These are phyloP conservation scores for Lucilia cuprina DNA, from an alignment of 1,140 invertebrate species.

Conservation along the genomic window DNA sequence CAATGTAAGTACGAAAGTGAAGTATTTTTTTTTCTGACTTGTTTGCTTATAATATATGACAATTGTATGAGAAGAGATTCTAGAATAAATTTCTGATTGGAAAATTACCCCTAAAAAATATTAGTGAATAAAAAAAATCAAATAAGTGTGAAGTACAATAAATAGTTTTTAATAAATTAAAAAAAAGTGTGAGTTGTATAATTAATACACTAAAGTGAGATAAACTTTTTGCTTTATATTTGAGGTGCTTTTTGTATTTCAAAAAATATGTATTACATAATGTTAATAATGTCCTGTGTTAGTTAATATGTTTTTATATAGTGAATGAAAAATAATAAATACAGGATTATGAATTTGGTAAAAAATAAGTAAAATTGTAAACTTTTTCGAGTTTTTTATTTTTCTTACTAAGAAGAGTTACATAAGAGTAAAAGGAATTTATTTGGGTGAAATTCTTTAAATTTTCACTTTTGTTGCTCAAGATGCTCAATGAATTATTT, in stretches of 20 bases:
- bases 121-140: background rate
- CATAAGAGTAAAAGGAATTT: background rate
- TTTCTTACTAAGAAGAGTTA: background rate
- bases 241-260: background rate
- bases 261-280: background rate
- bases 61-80: background rate
- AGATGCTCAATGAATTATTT: background rate
- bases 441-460: background rate
- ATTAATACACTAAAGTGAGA: background rate
- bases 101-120: conserved; percentile 18
- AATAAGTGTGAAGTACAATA: background rate
- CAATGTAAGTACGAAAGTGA: conserved; percentile 30
- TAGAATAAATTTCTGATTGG: background rate
- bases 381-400: background rate
- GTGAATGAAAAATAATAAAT: background rate
- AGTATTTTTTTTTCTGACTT: background rate
- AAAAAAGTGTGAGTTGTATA: background rate
- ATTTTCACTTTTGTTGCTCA: background rate
- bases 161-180: background rate
- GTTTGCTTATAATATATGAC: background rate
- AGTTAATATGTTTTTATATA: background rate
- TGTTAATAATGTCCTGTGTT: background rate
- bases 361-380: background rate
- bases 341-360: background rate
- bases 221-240: background rate